These are phyloP conservation scores for Antedon mediterranea DNA, from an alignment of 53 echinoderm and acorn worm species.

Conservation along the genomic window DNA sequence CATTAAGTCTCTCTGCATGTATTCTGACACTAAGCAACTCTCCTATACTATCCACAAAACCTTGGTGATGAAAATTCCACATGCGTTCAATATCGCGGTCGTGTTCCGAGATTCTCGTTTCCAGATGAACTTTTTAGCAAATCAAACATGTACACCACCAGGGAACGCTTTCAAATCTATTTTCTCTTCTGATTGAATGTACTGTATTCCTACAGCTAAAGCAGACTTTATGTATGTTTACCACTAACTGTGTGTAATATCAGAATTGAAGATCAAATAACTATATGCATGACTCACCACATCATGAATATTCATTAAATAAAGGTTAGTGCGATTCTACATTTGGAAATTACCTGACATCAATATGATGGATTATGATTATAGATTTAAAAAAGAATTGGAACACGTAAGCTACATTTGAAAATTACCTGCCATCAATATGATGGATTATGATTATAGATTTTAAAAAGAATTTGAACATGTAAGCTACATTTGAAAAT, in stretches of 20 bases:
- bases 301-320: neutral
- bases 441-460: too few species aligned
- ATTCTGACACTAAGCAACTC: constrained; percentile 81
- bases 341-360: too few species aligned
- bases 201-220: neutral
- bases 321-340: neutral
- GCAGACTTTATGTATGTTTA: too few species aligned
- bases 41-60: constrained; percentile 87
- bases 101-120: constrained; percentile 62
- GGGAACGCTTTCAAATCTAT: neutral
- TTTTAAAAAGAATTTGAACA: too few species aligned
- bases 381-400: too few species aligned
- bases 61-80: constrained; percentile 99
- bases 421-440: too few species aligned
- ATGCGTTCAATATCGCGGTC: constrained; percentile 91
- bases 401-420: too few species aligned
- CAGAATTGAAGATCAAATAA: neutral
- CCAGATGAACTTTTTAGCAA: constrained; percentile 15
- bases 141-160: neutral
- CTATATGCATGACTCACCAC: neutral
- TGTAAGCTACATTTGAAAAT: too few species aligned
- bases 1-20: constrained; percentile 81
- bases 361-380: too few species aligned
- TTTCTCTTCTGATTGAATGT: neutral
- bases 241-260: neutral